A percentile compares a stretch with the other conserved stretches of the same genome.
phyloP scores from a whole-genome alignment of 2,888 invertebrate species.

The Polia nebulosa region DNA sequence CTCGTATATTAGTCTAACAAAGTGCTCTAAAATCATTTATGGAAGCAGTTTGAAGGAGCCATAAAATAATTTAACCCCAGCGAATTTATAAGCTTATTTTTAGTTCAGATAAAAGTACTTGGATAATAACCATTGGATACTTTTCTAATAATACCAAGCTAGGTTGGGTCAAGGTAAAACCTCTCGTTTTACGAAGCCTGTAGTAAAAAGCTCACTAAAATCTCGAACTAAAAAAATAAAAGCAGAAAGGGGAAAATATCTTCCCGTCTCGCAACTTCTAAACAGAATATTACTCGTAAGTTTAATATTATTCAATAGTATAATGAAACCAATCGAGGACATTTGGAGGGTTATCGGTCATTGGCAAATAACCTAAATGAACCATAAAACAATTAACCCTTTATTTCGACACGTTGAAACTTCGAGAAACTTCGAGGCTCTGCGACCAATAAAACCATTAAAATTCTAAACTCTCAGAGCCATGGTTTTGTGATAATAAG shows the following conservation, averaged over 20 bases:
- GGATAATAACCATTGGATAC: constrained; percentile 14
- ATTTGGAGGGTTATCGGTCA: constrained; percentile 20
- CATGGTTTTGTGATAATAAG: constrained; percentile 44
- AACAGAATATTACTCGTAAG: constrained; percentile 4
- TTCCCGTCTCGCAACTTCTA: not conserved
- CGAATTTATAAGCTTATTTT: constrained; percentile 32
- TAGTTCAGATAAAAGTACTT: constrained; percentile 25
- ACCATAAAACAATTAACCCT: constrained; percentile 71
- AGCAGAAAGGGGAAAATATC: not conserved
- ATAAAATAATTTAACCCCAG: constrained; percentile 11
- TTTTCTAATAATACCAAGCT: constrained; percentile 18
- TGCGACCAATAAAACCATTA: constrained; percentile 73
- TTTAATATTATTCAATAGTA: constrained; percentile 15
- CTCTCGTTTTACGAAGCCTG: constrained; percentile 35
- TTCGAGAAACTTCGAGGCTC: constrained; percentile 66
- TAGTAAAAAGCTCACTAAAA: constrained; percentile 32
- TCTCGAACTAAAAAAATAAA: constrained; percentile 14
- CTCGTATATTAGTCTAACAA: not conserved
- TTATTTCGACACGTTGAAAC: constrained; percentile 67
- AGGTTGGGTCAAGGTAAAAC: constrained; percentile 31
- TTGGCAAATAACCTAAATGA: constrained; percentile 62
- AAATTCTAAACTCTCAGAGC: constrained; percentile 66
- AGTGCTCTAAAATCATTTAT: constrained; percentile 2
- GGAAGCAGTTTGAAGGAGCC: constrained; percentile 13
- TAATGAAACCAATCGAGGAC: constrained; percentile 28